Base-by-base conservation (phyloP, 2,888 invertebrate species). In the Monopis laevigella region DNA sequence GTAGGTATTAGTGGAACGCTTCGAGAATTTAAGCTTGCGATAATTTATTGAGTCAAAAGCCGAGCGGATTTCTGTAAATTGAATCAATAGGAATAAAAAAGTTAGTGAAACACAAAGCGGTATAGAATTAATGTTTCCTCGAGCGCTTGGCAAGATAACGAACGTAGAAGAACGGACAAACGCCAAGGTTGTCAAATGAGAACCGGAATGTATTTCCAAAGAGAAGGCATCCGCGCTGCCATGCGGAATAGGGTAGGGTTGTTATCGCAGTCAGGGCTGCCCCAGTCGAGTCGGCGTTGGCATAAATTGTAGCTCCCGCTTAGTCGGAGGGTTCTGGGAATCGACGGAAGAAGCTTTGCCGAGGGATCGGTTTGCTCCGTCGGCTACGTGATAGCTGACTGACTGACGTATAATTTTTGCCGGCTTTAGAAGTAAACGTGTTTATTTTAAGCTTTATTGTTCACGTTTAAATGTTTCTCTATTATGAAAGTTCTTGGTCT, bases 321-420 rank as follows among this genome's bases (percentile, higher is more conserved):
- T 59, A 58, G 59, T 60, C 58, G 53, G 53, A 62, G 46, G 17
- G 45, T 41, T 39, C 44, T 42, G 42, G 54, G 53, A 62, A 65
- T 63, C 59, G 62, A 64, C 59, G 58, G 60, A 60, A 59, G 63
- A 61, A 54, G 59, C 56, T 59, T 56, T 60, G 56, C 51, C 56
- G 49, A 58, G 61, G 58, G 55, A 50, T 47, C 52, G 56, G 61
- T 65, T 58, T 59, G 62, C 65, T 62, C 56, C 59, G 65, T 54
- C 64, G 59, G 58, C 56, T 64, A 55, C 58, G 58, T 65, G 64
- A 68, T 65, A 62, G 59, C 60, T 59, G 65, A 69, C 60, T 59
- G 65, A 69, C 56, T 68, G 69, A 68, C 65, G 62, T 68, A 71
- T 63, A 63, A 71, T 72, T 66, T 72, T 68, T 71, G 56, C 56